A percentile compares a stretch with the other conserved stretches of the same genome.
Evolutionary conservation across 2,113 vertebrate genomes (phyloP).

Genomic region (Fregetta grallaria): DNA sequence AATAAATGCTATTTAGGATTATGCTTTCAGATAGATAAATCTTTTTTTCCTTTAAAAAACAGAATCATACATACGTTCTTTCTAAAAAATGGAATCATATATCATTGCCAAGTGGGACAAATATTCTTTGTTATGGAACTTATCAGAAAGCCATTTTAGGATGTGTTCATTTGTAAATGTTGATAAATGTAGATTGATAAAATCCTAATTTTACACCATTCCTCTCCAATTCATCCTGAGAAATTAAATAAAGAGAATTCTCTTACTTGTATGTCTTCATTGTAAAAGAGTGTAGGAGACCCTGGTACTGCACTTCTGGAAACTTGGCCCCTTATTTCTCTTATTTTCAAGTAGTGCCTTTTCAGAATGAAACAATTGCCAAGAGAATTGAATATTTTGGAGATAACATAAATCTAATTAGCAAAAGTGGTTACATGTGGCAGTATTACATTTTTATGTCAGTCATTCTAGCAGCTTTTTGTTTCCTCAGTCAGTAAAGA

Average conservation of each 20-base stretch:
- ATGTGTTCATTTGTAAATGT: neutral
- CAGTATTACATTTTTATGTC: neutral
- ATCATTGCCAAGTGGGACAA: neutral
- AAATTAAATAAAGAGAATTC: neutral
- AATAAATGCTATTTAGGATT: neutral
- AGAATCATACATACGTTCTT: neutral
- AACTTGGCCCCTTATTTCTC: neutral
- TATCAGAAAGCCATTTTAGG: neutral
- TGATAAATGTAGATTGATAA: neutral
- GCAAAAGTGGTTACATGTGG: neutral
- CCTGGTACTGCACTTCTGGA: neutral
- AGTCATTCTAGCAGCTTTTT: neutral
- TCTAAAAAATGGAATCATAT: neutral
- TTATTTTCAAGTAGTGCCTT: neutral
- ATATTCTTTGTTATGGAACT: neutral
- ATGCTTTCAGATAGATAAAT: neutral
- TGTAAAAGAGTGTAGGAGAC: rapidly evolving
- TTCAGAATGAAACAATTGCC: neutral
- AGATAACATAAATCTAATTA: neutral
- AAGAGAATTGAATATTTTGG: neutral
- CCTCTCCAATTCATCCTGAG: neutral
- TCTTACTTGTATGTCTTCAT: neutral
- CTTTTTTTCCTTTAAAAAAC: neutral
- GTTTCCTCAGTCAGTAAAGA: neutral
- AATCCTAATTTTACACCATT: neutral